These are phyloP conservation scores for Zoanthus gigantus DNA, from an alignment of 92 coral and sea anemone species.

Conservation along the genomic window DNA sequence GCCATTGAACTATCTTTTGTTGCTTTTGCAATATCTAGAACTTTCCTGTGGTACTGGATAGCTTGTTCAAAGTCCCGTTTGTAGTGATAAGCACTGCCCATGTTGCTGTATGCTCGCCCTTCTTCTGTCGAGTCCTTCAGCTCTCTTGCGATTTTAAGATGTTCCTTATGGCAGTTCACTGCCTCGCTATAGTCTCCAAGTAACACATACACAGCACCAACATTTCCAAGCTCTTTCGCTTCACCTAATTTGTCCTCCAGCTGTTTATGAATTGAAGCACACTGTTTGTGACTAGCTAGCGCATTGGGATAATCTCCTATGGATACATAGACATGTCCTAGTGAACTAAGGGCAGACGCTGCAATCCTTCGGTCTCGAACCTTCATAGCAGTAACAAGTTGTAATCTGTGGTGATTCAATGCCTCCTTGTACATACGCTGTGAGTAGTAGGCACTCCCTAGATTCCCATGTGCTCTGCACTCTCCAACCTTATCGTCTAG, in stretches of 20 bases:
- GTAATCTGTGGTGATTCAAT: slow-evolving; percentile 81
- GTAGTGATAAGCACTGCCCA: slow-evolving; percentile 95
- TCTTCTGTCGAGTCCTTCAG: slow-evolving; percentile 82
- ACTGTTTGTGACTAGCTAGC: slow-evolving; percentile 88
- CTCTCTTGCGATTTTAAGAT: slow-evolving; percentile 82
- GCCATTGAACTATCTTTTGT: slow-evolving; percentile 87
- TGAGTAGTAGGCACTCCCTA: slow-evolving; percentile 92
- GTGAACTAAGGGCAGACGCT: slow-evolving; percentile 86
- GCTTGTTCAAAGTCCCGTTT: slow-evolving; percentile 89
- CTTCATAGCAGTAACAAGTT: slow-evolving; percentile 89
- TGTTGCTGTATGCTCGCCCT: slow-evolving; percentile 91
- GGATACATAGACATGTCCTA: slow-evolving; percentile 94
- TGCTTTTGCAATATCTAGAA: slow-evolving; percentile 81
- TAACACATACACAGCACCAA: slow-evolving; percentile 96
- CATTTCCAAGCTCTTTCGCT: slow-evolving; percentile 91
- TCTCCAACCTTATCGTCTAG: slow-evolving; percentile 93
- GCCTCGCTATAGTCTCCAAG: slow-evolving; percentile 85
- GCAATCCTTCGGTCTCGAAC: slow-evolving; percentile 86
- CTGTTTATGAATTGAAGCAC: slow-evolving; percentile 83
- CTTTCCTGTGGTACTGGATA: slow-evolving; percentile 77
- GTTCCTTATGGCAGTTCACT: slow-evolving; percentile 85
- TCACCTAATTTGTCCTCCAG: slow-evolving; percentile 85
- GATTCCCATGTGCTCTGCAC: slow-evolving; percentile 94
- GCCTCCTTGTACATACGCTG: slow-evolving; percentile 91
- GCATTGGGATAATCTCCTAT: slow-evolving; percentile 87